Evolutionary conservation across 2,888 invertebrate genomes (phyloP), one percentile per base, ranked within the genome.

Genomic region (Hemistola chrysoprasaria): DNA sequence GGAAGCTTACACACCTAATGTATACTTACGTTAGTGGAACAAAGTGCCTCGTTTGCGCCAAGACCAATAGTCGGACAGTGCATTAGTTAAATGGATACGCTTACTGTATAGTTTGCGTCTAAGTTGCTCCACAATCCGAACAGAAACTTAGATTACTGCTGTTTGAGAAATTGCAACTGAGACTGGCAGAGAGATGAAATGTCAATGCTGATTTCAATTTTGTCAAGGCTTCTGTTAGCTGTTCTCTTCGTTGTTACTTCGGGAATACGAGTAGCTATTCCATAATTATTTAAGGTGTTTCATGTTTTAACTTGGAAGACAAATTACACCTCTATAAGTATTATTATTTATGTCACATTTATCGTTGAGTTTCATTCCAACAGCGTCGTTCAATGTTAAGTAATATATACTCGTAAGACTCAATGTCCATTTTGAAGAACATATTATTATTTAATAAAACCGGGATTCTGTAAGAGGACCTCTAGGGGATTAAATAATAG

Each of bases 71-170:
- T 77, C 82, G 79, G 82, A 76, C 84, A 78, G 78, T 79, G 83
- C 84, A 86, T 86, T 86, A 86, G 82, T 80, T 84, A 81, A 83
- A 83, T 86, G 82, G 79, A 78, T 81, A 74, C 73, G 77, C 77
- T 77, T 75, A 71, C 74, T 75, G 65, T 64, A 69, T 70, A 76
- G 71, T 72, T 30, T 77, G 72, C 62, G 77, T 63, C 71, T 69
- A 81, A 84, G 78, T 85, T 82, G 63, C 66, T 73, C 78, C 74
- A 68, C 82, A 81, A 83, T 78, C 78, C 74, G 59, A 71, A 66
- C 65, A 69, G 71, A 69, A 81, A 87, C 83, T 86, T 83, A 78
- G 83, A 81, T 77, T 77, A 71, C 71, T 68, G 63, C 68, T 75
- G 68, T 73, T 77, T 71, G 72, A 72, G 71, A 75, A 69, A 82